Base-by-base conservation (phyloP, 2,797 vertebrate genomes). In the Buphagus erythrorhynchus region DNA sequence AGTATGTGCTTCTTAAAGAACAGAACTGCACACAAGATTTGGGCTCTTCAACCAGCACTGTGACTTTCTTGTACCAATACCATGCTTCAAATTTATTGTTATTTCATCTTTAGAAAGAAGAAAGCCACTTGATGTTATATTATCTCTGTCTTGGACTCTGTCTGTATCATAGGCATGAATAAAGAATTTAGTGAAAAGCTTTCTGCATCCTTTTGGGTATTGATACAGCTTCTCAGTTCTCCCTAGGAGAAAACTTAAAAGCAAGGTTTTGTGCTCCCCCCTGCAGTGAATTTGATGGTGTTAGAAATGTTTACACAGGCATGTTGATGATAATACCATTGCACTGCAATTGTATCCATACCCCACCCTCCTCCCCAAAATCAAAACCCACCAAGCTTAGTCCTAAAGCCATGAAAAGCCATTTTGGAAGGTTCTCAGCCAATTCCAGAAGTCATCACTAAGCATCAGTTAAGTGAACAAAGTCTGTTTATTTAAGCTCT, bases 241-340 rank as follows among this genome's bases (percentile, higher is more conserved):
- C 46, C 16, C 36, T 33, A 55, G 43, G 11, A 85, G 77, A 62
- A 81, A 72, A 46, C 5, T 4, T 3, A 33, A 5, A 40, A 57
- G 11, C 15, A 67, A 51, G 43, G 7, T 58, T 89, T 69, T 45
- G 48, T 59, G 24, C 51, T 59, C 9, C 5, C 5, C 2, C 3
- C 6, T 3, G 10, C 42, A 46, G 11, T 42, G 66, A 61, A 68
- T 81, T 74, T 82, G 16, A 26, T 15, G 21, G 31, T n/a, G 40
- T 79, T 62, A 25, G 16, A 76, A 73, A 42, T 9, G 6, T 59
- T 84, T 61, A 33, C 9, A 11, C 0, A 11, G 40, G 25, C 26
- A 20, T 0, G 0, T 4, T 31, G 40, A 26, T 36, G 35, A n/a
- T 45, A 33, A 28, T 7, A 21, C 25, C 43, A 20, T 4, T 5